phyloP scores from a whole-genome alignment of 2,113 vertebrate species.

The Rhinoptilus africanus region DNA sequence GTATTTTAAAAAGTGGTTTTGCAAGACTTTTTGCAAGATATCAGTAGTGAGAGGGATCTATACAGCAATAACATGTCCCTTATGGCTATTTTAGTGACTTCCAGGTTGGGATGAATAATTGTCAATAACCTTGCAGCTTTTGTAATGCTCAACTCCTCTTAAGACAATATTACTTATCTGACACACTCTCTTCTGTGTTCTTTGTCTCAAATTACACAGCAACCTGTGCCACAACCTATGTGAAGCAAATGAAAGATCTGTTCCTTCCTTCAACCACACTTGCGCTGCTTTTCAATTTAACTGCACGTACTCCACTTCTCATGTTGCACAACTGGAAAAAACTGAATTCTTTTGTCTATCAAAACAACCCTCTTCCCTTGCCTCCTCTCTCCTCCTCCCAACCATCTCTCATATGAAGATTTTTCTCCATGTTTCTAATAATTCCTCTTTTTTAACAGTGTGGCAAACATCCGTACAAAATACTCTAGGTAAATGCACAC shows the following conservation, averaged over 20 bases:
- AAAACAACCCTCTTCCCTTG: not conserved
- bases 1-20: not conserved
- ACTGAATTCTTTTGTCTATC: not conserved
- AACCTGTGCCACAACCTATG: not conserved
- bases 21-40: not conserved
- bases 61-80: not conserved
- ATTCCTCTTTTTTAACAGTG: not conserved
- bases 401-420: not conserved
- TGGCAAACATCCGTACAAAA: not conserved
- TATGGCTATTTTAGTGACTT: not conserved
- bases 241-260: not conserved
- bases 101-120: not conserved
- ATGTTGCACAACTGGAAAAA: not conserved
- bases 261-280: not conserved
- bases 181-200: not conserved
- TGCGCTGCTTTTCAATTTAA: not conserved
- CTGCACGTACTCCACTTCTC: not conserved
- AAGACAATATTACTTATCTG: not conserved
- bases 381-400: not conserved
- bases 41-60: not conserved
- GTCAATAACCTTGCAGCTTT: not conserved
- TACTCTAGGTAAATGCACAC: not conserved
- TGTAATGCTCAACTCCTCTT: not conserved
- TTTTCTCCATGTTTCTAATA: not conserved
- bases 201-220: not conserved